Evolutionary conservation across 2,888 invertebrate species (phyloP).

Genomic region (Idaea straminata): DNA sequence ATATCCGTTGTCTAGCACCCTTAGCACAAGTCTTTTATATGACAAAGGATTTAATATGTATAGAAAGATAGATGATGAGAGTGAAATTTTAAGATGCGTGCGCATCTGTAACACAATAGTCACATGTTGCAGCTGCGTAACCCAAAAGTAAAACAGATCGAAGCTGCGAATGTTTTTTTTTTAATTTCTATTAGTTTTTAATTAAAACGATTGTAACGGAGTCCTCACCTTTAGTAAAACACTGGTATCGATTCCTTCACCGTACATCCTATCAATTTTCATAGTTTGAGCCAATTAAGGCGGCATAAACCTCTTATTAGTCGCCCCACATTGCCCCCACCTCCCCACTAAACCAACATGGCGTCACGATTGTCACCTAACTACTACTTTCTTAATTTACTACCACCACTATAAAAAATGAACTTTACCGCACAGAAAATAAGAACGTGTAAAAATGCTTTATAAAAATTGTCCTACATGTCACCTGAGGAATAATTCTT

Average conservation of each 20-base stretch:
- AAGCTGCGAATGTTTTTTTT: too few relatives aligned
- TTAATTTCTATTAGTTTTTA: constrained; percentile 2
- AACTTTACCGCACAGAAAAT: constrained; percentile 33
- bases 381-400: constrained; percentile 38
- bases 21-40: too few relatives aligned
- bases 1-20: too few relatives aligned
- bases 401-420: constrained; percentile 19
- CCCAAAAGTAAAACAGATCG: too few relatives aligned
- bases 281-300: constrained; percentile 71
- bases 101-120: too few relatives aligned
- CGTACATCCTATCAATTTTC: constrained; percentile 58
- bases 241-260: constrained; percentile 55
- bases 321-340: constrained; percentile 60
- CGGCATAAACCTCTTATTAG: constrained; percentile 72
- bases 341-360: constrained; percentile 72
- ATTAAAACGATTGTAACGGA: constrained; percentile 12
- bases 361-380: constrained; percentile 76
- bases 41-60: too few relatives aligned
- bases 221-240: constrained; percentile 53
- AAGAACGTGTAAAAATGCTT: constrained; percentile 30
- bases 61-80: too few relatives aligned
- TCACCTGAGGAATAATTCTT: constrained; percentile 70
- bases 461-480: constrained; percentile 25
- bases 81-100: too few relatives aligned
- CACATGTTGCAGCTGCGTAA: too few relatives aligned